Evolutionary conservation across 2,888 invertebrate species (phyloP).

Genomic region (Buathra laborator): DNA sequence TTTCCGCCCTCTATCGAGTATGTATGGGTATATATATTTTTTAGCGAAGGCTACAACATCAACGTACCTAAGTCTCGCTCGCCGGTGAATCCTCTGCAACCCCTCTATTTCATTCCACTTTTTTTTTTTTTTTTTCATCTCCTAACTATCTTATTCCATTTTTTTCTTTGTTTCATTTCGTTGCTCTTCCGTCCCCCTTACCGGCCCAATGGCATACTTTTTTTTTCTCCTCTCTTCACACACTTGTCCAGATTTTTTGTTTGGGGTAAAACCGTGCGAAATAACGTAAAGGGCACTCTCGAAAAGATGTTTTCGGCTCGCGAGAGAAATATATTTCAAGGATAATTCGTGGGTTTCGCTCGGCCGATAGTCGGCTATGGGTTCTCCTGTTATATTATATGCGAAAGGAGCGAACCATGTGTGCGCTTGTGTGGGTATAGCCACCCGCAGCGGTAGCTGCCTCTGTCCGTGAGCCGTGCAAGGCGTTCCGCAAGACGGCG

Average conservation of each 20-base stretch:
- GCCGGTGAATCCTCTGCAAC: conserved; percentile 56
- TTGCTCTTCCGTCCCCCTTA: conserved; percentile 16
- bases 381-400: conserved; percentile 24
- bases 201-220: conserved; percentile 15
- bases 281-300: conserved; percentile 25
- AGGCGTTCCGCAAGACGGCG: conserved; percentile 43
- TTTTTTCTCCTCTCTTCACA: background rate
- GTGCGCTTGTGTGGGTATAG: conserved; percentile 17
- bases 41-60: background rate
- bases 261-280: background rate
- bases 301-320: conserved; percentile 23
- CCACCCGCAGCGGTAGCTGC: conserved; percentile 47
- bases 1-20: conserved; percentile 72
- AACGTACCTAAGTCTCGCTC: conserved; percentile 69
- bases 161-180: conserved; percentile 65
- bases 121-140: conserved; percentile 68
- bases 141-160: conserved; percentile 54
- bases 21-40: conserved; percentile 4
- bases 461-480: conserved; percentile 20
- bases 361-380: conserved; percentile 12
- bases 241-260: conserved; percentile 18
- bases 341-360: conserved; percentile 31
- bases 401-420: conserved; percentile 31
- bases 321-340: conserved; percentile 21
- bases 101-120: conserved; percentile 58